These are phyloP conservation scores for Dunckerocampus dactyliophorus DNA, from an alignment of 2,113 vertebrate genomes.

Conservation along the genomic window DNA sequence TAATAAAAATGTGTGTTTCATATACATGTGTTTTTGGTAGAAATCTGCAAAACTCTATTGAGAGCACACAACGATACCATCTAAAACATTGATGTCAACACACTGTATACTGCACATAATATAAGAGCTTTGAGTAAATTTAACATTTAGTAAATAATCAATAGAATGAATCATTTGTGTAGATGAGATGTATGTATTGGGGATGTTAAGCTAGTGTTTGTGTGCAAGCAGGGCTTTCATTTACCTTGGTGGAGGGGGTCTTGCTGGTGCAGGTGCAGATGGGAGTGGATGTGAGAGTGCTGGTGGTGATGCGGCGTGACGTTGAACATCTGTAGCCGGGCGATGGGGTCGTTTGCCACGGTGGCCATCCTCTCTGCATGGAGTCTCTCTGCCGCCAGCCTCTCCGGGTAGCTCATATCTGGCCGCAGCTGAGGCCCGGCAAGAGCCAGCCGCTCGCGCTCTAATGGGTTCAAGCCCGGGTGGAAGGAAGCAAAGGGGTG, in stretches of 20 bases:
- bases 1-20: too few species aligned
- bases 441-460: slow-evolving; percentile 91
- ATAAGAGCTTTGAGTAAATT: too few species aligned
- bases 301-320: slow-evolving; percentile 98
- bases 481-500: slow-evolving; percentile 95
- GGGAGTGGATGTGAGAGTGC: slow-evolving; percentile 98
- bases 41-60: too few species aligned
- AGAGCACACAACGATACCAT: too few species aligned
- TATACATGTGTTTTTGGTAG: too few species aligned
- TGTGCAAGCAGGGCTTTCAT: slow-evolving; percentile 41
- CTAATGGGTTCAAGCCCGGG: slow-evolving; percentile 89
- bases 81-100: too few species aligned
- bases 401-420: slow-evolving; percentile 95
- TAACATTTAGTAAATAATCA: too few species aligned
- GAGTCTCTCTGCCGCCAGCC: slow-evolving; percentile 92
- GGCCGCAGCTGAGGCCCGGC: slow-evolving; percentile 90
- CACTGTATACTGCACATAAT: too few species aligned
- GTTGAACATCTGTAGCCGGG: slow-evolving; percentile 98
- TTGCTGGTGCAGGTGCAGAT: slow-evolving; percentile 98
- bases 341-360: slow-evolving; percentile 91
- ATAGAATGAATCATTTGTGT: too few species aligned
- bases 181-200: too few species aligned
- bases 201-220: not conserved
- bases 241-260: slow-evolving; percentile 98
- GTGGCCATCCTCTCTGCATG: slow-evolving; percentile 95